Evolutionary conservation across 2,888 invertebrate species (phyloP), one percentile per base, ranked within the genome.

Genomic region (Troides helena): DNA sequence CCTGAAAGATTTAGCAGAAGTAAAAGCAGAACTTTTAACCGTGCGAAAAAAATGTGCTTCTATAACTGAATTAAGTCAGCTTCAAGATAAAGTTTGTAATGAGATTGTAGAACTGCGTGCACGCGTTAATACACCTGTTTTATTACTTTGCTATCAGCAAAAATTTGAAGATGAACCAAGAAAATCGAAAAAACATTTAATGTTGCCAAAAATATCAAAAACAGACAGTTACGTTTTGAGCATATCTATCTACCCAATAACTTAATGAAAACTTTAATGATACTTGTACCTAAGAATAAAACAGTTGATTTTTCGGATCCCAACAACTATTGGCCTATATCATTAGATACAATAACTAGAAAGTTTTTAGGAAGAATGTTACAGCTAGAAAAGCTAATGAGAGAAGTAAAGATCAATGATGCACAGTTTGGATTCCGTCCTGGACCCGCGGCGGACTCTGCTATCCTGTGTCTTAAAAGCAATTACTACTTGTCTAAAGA

Each of bases 291-390:
- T 5, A 76, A 76, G 69, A 75, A 75, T 61, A 73, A 66, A 61
- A 74, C 76, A 1, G 74, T 72, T 21, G 76, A 75, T 67, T 21
- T 61, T 4, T 66, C 69, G 4, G 73, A 74, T 58, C 65, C 25
- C 25, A 43, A 8, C 10, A 75, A 76, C 64, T 77, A 75, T 62
- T 67, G 75, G 23, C 75, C 74, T 2, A 74, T 75, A 8, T 76
- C 73, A 1, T 60, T 75, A 12, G 75, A 74, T 18, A 75, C 75
- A 18, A 67, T 75, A 10, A 59, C 72, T 10, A 73, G 74, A 7
- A 75, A 75, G 65, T 71, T 74, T 36, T 46, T 75, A 36, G 75
- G 75, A 50, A 64, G 74, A 61, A 14, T 76, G 67, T 70, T 74
- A 18, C 50, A 53, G 12, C 50, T 14, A 18, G 8, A 53, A 53